Conservation (phyloP, 1,140 invertebrate genomes). For the Trissolcus basalis region DNA sequence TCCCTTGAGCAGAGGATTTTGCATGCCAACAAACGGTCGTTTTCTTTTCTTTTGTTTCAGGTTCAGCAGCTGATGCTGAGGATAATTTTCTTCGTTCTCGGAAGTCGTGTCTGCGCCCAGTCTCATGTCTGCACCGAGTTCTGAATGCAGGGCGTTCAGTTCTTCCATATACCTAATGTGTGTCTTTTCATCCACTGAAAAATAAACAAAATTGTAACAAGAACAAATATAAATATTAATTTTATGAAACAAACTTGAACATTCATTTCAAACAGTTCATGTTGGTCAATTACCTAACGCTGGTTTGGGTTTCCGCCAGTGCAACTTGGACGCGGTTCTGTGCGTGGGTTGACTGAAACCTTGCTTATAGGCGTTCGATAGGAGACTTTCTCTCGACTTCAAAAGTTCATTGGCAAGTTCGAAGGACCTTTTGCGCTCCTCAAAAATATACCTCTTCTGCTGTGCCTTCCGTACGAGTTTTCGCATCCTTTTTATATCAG, state of each 20-base stretch:
- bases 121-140: conserved; percentile 65
- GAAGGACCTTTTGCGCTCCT: conserved; percentile 77
- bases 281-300: conserved; percentile 74
- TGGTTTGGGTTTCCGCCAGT: conserved; percentile 73
- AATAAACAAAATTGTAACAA: conserved; percentile 12
- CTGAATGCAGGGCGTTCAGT: conserved; percentile 67
- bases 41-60: conserved; percentile 74
- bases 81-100: conserved; percentile 76
- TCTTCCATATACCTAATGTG: conserved; percentile 71
- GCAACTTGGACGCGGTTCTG: conserved; percentile 75
- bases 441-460: conserved; percentile 81
- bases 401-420: conserved; percentile 79
- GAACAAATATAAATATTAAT: too few species aligned
- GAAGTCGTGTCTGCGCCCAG: conserved; percentile 70
- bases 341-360: conserved; percentile 75
- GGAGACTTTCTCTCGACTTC: conserved; percentile 81
- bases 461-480: conserved; percentile 81
- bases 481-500: conserved; percentile 78
- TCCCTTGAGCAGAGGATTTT: conserved; percentile 69
- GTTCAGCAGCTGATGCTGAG: conserved; percentile 73
- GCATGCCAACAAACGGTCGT: conserved; percentile 83
- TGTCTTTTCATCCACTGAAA: conserved; percentile 71
- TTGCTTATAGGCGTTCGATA: conserved; percentile 78
- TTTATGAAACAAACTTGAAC: too few species aligned
- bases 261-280: too few species aligned